Base-by-base conservation (phyloP, 2,888 invertebrate species). In the Rotaria macrura region DNA sequence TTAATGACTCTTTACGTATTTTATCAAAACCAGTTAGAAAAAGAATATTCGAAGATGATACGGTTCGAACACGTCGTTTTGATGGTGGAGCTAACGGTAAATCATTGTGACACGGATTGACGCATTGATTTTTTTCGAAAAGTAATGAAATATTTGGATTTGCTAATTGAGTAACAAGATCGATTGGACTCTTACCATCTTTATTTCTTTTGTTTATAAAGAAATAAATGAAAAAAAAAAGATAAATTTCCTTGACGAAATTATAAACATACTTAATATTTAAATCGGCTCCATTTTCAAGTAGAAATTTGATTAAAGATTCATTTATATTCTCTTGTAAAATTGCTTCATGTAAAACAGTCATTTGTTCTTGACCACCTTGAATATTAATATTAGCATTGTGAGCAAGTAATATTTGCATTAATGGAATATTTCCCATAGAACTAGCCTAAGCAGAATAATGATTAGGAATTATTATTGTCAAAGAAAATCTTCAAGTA, bases 11-110 rank as follows among this genome's bases (percentile, higher is more conserved):
- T 43, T 43, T 40, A 40, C 43, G 43, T n/a, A 43, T n/a, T 43
- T 79, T 79, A 43, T 79, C 43, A 79, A 79, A 79, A 79, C 79
- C 79, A 40, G 79, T 79, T 25, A 79, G 43, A 40, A 79, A 79
- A 0, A 79, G 40, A 43, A 43, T 10, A 79, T 43, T 43, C 2
- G 79, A n/a, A 43, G 40, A 43, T 25, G 40, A 43, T 25, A 23
- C 43, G 34, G 40, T 40, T 43, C 79, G 79, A 25, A 12, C 10
- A 20, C 43, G 79, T 25, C 43, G 79, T 43, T 43, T 25, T 14
- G 43, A 10, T 10, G 79, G 79, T 79, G 79, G 79, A 79, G 79
- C 79, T 2, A 79, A 43, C 12, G 79, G 79, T 10, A n/a, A 4
- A 43, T 43, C 43, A 79, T 40, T 43, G 14, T 25, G 20, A 25